Evolutionary conservation across 2,888 invertebrate species (phyloP).

Genomic region (Ectemnius continuus): DNA sequence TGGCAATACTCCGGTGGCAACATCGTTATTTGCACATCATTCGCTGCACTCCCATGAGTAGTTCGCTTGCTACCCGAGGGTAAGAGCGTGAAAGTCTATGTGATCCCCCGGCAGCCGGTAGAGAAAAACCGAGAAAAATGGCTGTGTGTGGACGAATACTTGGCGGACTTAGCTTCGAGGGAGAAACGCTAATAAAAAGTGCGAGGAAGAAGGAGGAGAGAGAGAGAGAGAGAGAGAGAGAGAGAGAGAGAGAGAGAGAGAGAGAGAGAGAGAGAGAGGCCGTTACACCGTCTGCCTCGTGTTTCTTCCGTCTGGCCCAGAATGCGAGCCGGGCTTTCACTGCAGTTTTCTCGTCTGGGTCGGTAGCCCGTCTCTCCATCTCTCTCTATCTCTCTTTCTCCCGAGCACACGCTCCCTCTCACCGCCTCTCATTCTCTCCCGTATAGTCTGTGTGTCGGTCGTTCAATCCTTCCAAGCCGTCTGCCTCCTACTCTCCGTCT

Average conservation of each 20-base stretch:
- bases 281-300: conserved; percentile 66
- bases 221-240: conserved; percentile 47
- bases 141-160: conserved; percentile 32
- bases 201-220: conserved; percentile 36
- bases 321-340: conserved; percentile 73
- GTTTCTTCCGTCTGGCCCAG: conserved; percentile 75
- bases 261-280: conserved; percentile 60
- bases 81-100: conserved; percentile 41
- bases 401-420: conserved; percentile 35
- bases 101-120: conserved; percentile 4
- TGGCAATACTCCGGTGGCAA: conserved; percentile 8
- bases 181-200: conserved; percentile 27
- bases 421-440: conserved; percentile 25
- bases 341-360: conserved; percentile 74
- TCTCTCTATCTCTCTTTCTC: conserved; percentile 26
- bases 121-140: conserved; percentile 38
- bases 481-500: conserved; percentile 20
- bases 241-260: conserved; percentile 57
- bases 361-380: conserved; percentile 49
- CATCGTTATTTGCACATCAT: conserved; percentile 24
- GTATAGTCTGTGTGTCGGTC: conserved; percentile 16
- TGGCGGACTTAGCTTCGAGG: conserved; percentile 12
- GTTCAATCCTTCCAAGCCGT: conserved; percentile 8
- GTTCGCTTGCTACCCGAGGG: neutral
- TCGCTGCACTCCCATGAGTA: conserved; percentile 16